phyloP scores from a whole-genome alignment of 2,888 invertebrate species.

The Helleia helle region DNA sequence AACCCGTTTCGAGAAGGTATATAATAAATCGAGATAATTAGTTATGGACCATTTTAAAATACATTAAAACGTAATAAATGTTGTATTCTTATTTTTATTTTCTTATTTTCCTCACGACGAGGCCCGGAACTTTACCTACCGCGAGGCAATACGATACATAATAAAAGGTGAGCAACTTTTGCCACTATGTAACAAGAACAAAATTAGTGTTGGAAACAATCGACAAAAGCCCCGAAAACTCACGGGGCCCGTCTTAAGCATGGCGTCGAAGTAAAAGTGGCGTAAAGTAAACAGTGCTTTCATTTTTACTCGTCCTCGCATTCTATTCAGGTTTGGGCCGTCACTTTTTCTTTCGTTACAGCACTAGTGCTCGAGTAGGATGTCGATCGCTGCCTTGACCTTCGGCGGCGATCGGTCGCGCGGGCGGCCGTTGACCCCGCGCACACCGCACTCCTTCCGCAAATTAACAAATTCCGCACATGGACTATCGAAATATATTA shows the following conservation, averaged over 20 bases:
- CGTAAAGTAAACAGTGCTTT: constrained; percentile 40
- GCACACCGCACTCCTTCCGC: constrained; percentile 24
- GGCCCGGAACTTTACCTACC: constrained; percentile 1
- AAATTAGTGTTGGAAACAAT: background rate
- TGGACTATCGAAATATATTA: background rate
- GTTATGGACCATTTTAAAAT: background rate
- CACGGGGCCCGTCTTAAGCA: background rate
- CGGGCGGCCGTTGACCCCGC: constrained; percentile 59
- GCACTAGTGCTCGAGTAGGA: constrained; percentile 22
- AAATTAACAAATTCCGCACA: constrained; percentile 21
- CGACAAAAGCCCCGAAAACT: background rate
- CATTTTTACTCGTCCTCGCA: constrained; percentile 68
- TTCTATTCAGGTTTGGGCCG: constrained; percentile 68
- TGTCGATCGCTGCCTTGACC: constrained; percentile 53
- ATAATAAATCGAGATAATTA: background rate
- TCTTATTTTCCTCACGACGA: background rate
- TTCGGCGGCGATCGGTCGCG: constrained; percentile 61
- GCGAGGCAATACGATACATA: background rate
- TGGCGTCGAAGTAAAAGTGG: constrained; percentile 3
- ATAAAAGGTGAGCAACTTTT: constrained; percentile 1
- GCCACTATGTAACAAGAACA: background rate
- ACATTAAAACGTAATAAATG: background rate
- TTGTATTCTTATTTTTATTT: background rate
- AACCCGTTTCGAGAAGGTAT: background rate
- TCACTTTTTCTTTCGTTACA: constrained; percentile 70